A percentile compares a stretch with the other conserved stretches of the same genome.
Evolutionary conservation across 2,888 invertebrate species (phyloP).

Genomic region (Drosophila prolongata): DNA sequence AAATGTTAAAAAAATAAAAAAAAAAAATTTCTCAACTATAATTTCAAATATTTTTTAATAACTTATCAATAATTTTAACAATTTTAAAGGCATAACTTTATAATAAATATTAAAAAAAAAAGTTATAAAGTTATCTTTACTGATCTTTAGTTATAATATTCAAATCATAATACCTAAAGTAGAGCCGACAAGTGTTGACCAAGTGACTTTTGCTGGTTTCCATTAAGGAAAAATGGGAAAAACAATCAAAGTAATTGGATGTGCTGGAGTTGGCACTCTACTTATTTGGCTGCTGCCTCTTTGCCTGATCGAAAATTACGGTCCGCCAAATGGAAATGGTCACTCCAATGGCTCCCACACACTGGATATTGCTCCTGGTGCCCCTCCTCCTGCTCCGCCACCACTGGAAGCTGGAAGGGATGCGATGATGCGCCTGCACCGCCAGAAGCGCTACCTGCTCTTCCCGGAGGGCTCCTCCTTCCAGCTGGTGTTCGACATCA

Average conservation of each 20-base stretch:
- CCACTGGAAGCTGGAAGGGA: slow-evolving; percentile 1
- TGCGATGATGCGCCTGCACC: slow-evolving; percentile 71
- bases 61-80: no score
- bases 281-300: slow-evolving; percentile 35
- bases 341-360: slow-evolving; percentile 10
- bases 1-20: no score
- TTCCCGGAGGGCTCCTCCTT: slow-evolving; percentile 85
- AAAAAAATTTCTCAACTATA: no score
- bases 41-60: no score
- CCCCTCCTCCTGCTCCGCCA: not conserved
- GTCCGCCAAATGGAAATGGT: slow-evolving; percentile 1
- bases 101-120: not conserved
- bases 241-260: slow-evolving; percentile 56
- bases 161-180: not conserved
- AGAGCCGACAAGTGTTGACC: slow-evolving; percentile 30
- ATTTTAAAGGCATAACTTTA: no score
- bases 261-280: slow-evolving; percentile 22
- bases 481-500: slow-evolving; percentile 83
- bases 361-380: not conserved
- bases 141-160: no score
- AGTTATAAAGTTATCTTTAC: no score
- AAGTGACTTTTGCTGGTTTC: slow-evolving; percentile 21
- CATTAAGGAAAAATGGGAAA: slow-evolving; percentile 57
- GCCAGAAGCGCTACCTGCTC: slow-evolving; percentile 85
- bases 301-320: slow-evolving; percentile 17